Evolutionary conservation across 1,140 invertebrate species (phyloP).

Genomic region (Hirudo medicinalis): DNA sequence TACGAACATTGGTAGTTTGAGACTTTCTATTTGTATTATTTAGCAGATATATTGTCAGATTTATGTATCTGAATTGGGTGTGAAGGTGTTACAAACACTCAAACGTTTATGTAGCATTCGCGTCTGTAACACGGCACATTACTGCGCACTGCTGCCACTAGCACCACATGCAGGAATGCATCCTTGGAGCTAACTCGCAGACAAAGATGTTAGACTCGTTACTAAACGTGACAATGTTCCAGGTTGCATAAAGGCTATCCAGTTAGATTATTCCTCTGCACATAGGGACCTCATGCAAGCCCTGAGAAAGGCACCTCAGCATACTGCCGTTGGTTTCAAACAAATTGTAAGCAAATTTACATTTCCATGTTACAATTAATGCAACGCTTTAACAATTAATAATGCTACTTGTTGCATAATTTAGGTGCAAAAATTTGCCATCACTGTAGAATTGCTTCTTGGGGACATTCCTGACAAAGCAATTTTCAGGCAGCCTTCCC

Average conservation of each 20-base stretch:
- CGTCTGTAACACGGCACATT: too few species aligned
- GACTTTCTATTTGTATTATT: too few species aligned
- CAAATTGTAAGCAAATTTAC: slow-evolving; percentile 57
- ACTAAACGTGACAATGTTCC: slow-evolving; percentile 24
- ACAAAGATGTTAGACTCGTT: neutral
- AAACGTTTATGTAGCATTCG: too few species aligned
- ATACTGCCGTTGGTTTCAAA: slow-evolving; percentile 91
- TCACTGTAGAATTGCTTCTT: slow-evolving; percentile 84
- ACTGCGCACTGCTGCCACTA: neutral
- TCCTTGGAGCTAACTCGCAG: too few species aligned
- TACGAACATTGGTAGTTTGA: too few species aligned
- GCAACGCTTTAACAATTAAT: slow-evolving; percentile 11
- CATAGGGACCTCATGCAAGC: slow-evolving; percentile 85
- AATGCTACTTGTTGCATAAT: slow-evolving; percentile 19
- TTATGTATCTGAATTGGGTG: too few species aligned
- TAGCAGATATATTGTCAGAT: too few species aligned
- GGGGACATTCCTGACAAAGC: slow-evolving; percentile 86
- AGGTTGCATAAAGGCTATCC: slow-evolving; percentile 89
- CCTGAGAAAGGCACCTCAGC: slow-evolving; percentile 88
- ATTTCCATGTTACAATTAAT: neutral
- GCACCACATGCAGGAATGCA: neutral
- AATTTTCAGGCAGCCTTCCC: slow-evolving; percentile 61
- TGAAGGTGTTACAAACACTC: too few species aligned
- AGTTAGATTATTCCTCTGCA: slow-evolving; percentile 89
- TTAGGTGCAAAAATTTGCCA: slow-evolving; percentile 74